Evolutionary conservation across 1,140 invertebrate species (phyloP).

Genomic region (Pemphigus obesinymphae): DNA sequence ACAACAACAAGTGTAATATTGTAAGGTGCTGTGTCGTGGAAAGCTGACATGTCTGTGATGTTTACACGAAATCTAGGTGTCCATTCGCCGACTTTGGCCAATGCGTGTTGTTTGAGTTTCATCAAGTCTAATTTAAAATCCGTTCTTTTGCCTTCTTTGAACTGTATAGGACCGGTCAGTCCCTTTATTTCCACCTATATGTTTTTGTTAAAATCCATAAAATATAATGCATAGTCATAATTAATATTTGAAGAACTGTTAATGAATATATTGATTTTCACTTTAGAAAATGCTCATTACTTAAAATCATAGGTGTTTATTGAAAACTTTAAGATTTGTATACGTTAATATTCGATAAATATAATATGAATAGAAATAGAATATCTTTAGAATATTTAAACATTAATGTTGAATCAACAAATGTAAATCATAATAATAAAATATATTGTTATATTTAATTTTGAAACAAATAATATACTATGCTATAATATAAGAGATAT

Average conservation of each 20-base stretch:
- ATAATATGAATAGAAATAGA: no score
- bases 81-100: slow-evolving; percentile 68
- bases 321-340: background rate
- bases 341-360: no score
- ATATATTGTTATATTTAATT: no score
- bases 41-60: slow-evolving; percentile 58
- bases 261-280: background rate
- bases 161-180: slow-evolving; percentile 70
- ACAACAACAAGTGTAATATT: slow-evolving; percentile 65
- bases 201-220: no score
- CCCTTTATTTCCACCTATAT: slow-evolving; percentile 68
- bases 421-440: no score
- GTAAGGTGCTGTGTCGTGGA: slow-evolving; percentile 57
- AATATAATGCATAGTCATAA: no score
- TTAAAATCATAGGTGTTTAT: background rate
- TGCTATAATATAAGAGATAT: no score
- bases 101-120: slow-evolving; percentile 66
- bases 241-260: background rate
- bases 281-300: background rate
- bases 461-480: no score
- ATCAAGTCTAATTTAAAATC: slow-evolving; percentile 73
- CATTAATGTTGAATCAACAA: no score
- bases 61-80: slow-evolving; percentile 56
- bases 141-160: slow-evolving; percentile 69
- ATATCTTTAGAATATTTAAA: no score